Conservation (phyloP, 37 sponge, comb jelly and placozoan genomes). For the Hormiphora californensis region DNA sequence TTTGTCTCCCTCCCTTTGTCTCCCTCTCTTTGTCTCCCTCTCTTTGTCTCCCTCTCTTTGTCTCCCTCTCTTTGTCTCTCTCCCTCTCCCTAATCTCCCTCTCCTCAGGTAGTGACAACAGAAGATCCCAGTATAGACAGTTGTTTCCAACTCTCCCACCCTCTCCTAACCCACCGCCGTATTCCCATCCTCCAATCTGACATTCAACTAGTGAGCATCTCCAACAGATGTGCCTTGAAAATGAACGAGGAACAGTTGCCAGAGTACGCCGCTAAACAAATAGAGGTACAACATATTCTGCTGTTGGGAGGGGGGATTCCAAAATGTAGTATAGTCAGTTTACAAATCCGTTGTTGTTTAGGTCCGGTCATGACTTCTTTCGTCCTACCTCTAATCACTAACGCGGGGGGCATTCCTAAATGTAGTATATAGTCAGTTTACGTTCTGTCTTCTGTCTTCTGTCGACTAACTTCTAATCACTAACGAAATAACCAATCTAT, state of each 20-base stretch:
- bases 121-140: neutral
- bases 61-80: neutral
- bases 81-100: neutral
- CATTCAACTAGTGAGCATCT: neutral
- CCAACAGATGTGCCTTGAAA: conserved; percentile 7
- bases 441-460: too few species aligned
- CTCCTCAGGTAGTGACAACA: neutral
- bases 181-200: neutral
- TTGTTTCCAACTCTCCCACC: neutral
- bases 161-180: neutral
- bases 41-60: neutral
- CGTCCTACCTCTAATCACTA: too few species aligned
- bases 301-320: too few species aligned
- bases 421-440: too few species aligned
- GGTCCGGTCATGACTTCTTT: too few species aligned
- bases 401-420: too few species aligned
- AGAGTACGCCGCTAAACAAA: neutral
- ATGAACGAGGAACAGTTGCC: neutral
- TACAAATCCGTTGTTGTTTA: too few species aligned
- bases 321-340: too few species aligned
- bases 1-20: too few species aligned
- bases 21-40: neutral
- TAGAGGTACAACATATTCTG: neutral
- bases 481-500: too few species aligned
- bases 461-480: too few species aligned